Conservation (phyloP, 35 echinoderm and acorn worm species). For the Lytechinus variegatus region DNA sequence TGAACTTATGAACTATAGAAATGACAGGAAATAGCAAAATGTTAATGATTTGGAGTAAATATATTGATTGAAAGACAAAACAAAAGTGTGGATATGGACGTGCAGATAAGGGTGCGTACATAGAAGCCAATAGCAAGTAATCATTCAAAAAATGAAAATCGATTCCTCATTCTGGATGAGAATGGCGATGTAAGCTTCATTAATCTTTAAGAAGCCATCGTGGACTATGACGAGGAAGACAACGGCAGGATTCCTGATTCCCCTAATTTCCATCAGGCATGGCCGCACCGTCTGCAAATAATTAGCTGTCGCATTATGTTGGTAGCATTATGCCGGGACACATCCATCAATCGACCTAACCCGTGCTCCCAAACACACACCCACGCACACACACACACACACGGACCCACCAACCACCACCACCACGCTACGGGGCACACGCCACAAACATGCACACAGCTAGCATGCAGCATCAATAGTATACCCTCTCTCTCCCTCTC, state of each 20-base stretch:
- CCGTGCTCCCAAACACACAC: not conserved
- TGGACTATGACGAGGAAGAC: not conserved
- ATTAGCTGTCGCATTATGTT: slow-evolving; percentile 12
- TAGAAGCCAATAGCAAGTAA: not conserved
- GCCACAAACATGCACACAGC: slow-evolving; percentile 9
- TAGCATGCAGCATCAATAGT: not conserved
- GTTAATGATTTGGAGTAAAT: not conserved
- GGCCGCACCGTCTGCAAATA: not conserved
- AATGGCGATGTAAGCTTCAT: not conserved
- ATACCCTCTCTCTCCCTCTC: not conserved
- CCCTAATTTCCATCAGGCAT: not conserved
- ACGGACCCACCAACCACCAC: not conserved
- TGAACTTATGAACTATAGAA: not conserved
- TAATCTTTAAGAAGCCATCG: not conserved
- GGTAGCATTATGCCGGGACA: not conserved
- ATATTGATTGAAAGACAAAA: not conserved
- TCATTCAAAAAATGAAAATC: not conserved
- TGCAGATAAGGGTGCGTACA: not conserved
- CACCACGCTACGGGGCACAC: not conserved
- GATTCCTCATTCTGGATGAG: not conserved
- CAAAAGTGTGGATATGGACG: not conserved
- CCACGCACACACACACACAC: not conserved
- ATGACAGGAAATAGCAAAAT: not conserved
- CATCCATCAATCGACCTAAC: slow-evolving; percentile 17
- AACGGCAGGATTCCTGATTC: not conserved